phyloP scores from a whole-genome alignment of 2,797 vertebrate species.

The Poecilia picta region DNA sequence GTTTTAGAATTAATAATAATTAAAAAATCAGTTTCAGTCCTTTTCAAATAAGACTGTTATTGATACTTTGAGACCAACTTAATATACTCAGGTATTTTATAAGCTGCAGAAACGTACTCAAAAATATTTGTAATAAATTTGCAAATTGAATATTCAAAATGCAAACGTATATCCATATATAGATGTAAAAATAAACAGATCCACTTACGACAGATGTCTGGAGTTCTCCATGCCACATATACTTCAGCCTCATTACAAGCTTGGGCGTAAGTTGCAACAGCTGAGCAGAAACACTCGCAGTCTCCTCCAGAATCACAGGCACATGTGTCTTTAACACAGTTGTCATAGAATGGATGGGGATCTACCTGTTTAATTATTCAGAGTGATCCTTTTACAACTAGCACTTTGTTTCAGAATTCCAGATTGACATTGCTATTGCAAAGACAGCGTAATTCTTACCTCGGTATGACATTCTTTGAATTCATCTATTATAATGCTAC shows the following conservation, averaged over 20 bases:
- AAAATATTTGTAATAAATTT: too few relatives aligned
- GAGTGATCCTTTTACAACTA: not conserved
- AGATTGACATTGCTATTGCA: not conserved
- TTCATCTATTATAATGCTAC: slow-evolving; percentile 81
- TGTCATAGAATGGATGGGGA: slow-evolving; percentile 78
- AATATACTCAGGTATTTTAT: too few relatives aligned
- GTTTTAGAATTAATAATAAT: too few relatives aligned
- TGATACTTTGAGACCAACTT: too few relatives aligned
- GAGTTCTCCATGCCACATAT: slow-evolving; percentile 87
- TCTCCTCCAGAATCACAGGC: slow-evolving; percentile 87
- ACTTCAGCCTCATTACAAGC: slow-evolving; percentile 81
- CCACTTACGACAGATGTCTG: slow-evolving; percentile 86
- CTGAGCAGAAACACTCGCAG: slow-evolving; percentile 89
- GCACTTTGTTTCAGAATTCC: slow-evolving; percentile 1
- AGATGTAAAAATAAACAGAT: not conserved
- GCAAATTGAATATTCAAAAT: too few relatives aligned
- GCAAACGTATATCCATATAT: too few relatives aligned
- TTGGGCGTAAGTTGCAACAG: slow-evolving; percentile 86
- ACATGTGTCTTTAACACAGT: slow-evolving; percentile 87
- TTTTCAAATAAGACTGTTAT: too few relatives aligned
- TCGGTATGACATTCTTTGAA: slow-evolving; percentile 83
- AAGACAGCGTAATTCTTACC: slow-evolving; percentile 63
- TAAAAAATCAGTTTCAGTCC: too few relatives aligned
- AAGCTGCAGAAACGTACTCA: too few relatives aligned
- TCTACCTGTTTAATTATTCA: slow-evolving; percentile 77